These are phyloP conservation scores for Laothoe populi DNA, from an alignment of 2,888 invertebrate genomes.

Conservation along the genomic window DNA sequence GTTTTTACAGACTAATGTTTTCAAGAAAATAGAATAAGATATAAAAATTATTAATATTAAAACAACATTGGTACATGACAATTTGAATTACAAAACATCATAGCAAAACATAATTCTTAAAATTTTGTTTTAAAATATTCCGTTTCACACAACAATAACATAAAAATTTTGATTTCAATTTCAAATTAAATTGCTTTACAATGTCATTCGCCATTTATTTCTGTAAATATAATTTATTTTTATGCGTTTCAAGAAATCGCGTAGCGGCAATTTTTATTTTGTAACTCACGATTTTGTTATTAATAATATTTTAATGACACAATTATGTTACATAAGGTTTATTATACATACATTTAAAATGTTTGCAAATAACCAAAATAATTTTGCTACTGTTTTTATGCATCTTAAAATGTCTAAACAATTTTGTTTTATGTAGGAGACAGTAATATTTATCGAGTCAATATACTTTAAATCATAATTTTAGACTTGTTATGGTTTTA, in stretches of 20 bases:
- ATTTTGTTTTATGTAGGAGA: not conserved
- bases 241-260: not conserved
- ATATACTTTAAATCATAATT: not conserved
- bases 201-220: not conserved
- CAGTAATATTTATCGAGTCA: not conserved
- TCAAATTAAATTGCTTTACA: conserved; percentile 2
- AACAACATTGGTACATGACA: too few relatives aligned
- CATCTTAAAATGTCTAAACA: not conserved
- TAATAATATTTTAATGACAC: not conserved
- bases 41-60: too few relatives aligned
- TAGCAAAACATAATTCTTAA: not conserved
- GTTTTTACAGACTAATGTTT: too few relatives aligned
- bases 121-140: not conserved
- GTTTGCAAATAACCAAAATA: too few relatives aligned
- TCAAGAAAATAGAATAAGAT: too few relatives aligned
- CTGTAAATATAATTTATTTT: too few relatives aligned
- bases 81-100: too few relatives aligned
- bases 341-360: too few relatives aligned
- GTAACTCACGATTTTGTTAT: not conserved
- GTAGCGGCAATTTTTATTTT: not conserved
- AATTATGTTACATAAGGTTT: not conserved
- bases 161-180: not conserved
- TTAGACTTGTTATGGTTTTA: conserved; percentile 1
- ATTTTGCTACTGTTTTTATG: not conserved
- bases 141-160: not conserved